Conservation (phyloP, 53 echinoderm and acorn worm species). For the Glandiceps talaboti region DNA sequence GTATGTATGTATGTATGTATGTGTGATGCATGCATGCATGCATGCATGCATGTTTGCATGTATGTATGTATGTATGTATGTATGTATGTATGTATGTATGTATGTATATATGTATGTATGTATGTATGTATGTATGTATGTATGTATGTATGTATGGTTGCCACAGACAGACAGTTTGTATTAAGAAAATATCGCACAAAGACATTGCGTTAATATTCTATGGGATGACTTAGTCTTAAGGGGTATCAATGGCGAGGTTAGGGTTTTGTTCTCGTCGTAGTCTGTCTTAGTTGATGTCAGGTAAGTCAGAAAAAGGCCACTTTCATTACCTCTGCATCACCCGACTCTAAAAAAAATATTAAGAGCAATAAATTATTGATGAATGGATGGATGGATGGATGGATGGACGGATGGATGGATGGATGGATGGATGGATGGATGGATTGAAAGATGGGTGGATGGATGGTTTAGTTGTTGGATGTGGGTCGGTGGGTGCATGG, state of each 20-base stretch:
- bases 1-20: neutral
- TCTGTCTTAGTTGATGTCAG: too few species aligned
- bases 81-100: neutral
- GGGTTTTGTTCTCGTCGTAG: too few species aligned
- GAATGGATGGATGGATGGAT: neutral
- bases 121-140: neutral
- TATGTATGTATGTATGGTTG: neutral
- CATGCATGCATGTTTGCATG: neutral
- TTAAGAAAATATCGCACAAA: neutral
- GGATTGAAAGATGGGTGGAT: neutral
- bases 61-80: neutral
- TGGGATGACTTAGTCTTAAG: too few species aligned
- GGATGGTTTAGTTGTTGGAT: too few species aligned
- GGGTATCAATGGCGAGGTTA: too few species aligned
- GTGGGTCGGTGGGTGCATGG: too few species aligned
- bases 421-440: neutral
- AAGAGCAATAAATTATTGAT: too few species aligned
- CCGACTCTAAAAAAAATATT: neutral
- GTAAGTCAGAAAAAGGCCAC: too few species aligned
- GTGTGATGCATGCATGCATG: neutral
- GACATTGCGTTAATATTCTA: neutral
- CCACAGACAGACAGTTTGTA: neutral
- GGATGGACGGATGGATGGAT: neutral
- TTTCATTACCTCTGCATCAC: too few species aligned
- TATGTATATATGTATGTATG: neutral